Conservation (phyloP, 2,888 invertebrate genomes). For the Caenorhabditis sp. region DNA sequence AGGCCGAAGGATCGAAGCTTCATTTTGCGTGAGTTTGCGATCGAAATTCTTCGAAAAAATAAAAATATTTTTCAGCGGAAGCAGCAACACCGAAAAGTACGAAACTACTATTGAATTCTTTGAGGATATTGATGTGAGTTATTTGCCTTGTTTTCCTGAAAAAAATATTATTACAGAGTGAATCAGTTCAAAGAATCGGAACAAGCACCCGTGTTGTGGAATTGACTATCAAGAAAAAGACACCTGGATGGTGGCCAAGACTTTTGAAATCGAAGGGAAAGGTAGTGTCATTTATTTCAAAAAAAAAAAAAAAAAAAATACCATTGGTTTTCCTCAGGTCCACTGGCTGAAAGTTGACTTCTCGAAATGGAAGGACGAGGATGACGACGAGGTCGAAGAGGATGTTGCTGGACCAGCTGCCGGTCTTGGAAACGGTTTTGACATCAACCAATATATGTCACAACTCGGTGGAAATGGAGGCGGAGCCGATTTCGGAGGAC, state of each 20-base stretch:
- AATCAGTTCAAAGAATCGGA: slow-evolving; percentile 29
- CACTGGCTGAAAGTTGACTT: slow-evolving; percentile 82
- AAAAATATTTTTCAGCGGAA: slow-evolving; percentile 75
- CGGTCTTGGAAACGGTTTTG: slow-evolving; percentile 42
- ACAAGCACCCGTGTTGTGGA: slow-evolving; percentile 48
- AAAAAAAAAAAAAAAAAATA: too few species aligned
- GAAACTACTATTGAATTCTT: slow-evolving; percentile 87
- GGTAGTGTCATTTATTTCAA: too few species aligned
- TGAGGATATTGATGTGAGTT: slow-evolving; percentile 77
- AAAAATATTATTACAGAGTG: slow-evolving; percentile 14
- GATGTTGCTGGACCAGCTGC: slow-evolving; percentile 12
- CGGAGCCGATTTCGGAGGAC: slow-evolving; percentile 40
- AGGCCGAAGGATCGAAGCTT: slow-evolving; percentile 56
- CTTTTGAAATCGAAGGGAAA: slow-evolving; percentile 73
- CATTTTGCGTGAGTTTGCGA: slow-evolving; percentile 54
- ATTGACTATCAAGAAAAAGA: slow-evolving; percentile 70
- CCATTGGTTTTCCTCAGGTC: slow-evolving; percentile 42
- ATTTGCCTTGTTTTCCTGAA: slow-evolving; percentile 66
- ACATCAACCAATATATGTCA: slow-evolving; percentile 50
- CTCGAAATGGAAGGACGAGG: slow-evolving; percentile 96
- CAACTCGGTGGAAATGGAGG: slow-evolving; percentile 42
- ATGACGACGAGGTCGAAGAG: slow-evolving; percentile 84
- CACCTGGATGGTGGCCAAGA: slow-evolving; percentile 73
- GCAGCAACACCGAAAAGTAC: slow-evolving; percentile 83
- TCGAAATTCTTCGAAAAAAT: background rate